Percentiles rank a stretch among this genome's conserved stretches.
Conservation (phyloP, 2,797 vertebrate species). For the Vireo griseus region DNA sequence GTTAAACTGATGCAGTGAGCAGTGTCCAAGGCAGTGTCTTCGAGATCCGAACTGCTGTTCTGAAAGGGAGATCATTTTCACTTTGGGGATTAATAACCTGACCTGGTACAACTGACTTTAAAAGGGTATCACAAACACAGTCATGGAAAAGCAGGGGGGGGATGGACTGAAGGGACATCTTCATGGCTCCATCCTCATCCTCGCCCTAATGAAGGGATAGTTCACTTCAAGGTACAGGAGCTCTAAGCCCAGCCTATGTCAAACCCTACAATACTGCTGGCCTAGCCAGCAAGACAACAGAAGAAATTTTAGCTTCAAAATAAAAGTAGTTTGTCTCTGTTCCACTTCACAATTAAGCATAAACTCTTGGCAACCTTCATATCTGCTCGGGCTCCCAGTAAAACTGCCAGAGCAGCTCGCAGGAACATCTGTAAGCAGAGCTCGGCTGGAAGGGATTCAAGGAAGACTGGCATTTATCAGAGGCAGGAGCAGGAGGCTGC, state of each 20-base stretch:
- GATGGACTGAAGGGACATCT: neutral
- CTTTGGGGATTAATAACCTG: neutral
- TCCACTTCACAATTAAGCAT: constrained; percentile 19
- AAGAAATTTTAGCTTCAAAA: constrained; percentile 36
- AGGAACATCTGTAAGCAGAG: constrained; percentile 46
- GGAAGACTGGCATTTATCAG: neutral
- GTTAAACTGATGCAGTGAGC: neutral
- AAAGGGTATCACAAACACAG: neutral
- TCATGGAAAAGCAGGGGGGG: neutral
- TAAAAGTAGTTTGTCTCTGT: constrained; percentile 35
- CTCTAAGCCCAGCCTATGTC: neutral
- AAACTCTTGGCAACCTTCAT: constrained; percentile 24
- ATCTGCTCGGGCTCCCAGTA: constrained; percentile 22
- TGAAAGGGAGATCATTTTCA: neutral
- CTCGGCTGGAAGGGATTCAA: constrained; percentile 10
- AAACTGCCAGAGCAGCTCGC: neutral
- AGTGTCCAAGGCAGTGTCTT: neutral
- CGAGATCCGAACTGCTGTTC: neutral
- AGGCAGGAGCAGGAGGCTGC: constrained; percentile 1
- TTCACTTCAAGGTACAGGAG: neutral
- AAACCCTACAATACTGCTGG: neutral
- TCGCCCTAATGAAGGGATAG: neutral
- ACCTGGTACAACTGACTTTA: neutral
- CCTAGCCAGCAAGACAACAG: neutral
- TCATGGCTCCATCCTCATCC: neutral